Percentiles rank a stretch among this genome's conserved stretches.
Evolutionary conservation across 2,888 invertebrate genomes (phyloP).

Genomic region (Chelonus formosanus): DNA sequence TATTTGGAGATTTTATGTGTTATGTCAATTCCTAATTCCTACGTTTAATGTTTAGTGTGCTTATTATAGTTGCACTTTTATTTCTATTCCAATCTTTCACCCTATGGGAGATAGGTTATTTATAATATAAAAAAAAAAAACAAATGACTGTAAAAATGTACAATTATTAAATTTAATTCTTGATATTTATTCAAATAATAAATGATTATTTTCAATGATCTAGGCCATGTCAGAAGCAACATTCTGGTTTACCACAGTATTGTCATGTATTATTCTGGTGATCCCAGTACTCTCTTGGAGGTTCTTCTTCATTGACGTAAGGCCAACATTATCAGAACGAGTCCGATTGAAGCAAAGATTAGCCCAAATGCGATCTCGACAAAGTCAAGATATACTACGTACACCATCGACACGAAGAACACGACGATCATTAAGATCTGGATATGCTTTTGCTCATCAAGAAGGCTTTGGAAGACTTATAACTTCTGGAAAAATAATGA

Average conservation of each 20-base stretch:
- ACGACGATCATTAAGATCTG: conserved; percentile 91
- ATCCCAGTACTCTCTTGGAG: conserved; percentile 94
- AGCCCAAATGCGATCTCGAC: conserved; percentile 74
- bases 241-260: conserved; percentile 86
- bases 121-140: too few species aligned
- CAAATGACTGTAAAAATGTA: too few species aligned
- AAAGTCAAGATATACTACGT: conserved; percentile 81
- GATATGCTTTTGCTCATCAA: conserved; percentile 98
- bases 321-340: conserved; percentile 91
- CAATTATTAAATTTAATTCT: too few species aligned
- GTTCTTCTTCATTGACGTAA: conserved; percentile 91
- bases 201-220: conserved; percentile 6
- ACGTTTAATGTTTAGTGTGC: too few species aligned
- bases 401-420: conserved; percentile 90
- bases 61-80: too few species aligned
- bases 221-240: conserved; percentile 88
- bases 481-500: conserved; percentile 96
- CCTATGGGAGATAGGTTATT: too few species aligned
- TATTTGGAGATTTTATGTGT: too few species aligned
- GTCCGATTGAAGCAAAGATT: conserved; percentile 84
- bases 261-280: conserved; percentile 84
- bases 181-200: too few species aligned
- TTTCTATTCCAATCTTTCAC: too few species aligned
- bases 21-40: too few species aligned
- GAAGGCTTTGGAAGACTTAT: conserved; percentile 97